These are phyloP conservation scores for Imbricaverruca yamaguchii DNA, from an alignment of 2,888 invertebrate genomes.

Conservation along the genomic window DNA sequence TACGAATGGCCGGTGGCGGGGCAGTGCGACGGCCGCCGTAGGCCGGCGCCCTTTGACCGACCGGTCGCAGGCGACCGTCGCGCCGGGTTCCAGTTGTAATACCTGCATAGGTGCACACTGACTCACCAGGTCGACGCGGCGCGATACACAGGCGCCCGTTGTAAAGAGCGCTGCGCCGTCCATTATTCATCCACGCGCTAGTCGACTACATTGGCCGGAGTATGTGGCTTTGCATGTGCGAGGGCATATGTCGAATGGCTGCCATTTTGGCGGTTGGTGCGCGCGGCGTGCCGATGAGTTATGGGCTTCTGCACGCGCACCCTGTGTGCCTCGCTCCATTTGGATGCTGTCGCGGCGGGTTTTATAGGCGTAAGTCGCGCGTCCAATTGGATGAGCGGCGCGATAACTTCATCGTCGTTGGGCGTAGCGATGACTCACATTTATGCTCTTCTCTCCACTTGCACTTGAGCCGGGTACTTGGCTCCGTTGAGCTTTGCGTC, in stretches of 20 bases:
- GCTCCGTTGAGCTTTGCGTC: too few species aligned
- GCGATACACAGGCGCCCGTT: neutral
- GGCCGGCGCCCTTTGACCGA: neutral
- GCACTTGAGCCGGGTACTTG: too few species aligned
- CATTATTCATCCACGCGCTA: neutral
- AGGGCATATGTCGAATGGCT: neutral
- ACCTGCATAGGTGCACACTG: neutral
- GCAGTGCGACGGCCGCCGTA: neutral
- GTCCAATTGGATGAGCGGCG: neutral
- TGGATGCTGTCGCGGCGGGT: neutral
- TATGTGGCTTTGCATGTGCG: slow-evolving; percentile 15
- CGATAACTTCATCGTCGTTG: neutral
- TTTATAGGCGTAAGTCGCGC: neutral
- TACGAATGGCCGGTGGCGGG: neutral
- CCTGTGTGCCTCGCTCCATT: neutral
- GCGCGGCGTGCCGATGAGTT: neutral
- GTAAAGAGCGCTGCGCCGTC: neutral
- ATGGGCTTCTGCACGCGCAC: neutral
- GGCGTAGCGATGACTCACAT: too few species aligned
- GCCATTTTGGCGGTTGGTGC: neutral
- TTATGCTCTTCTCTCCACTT: too few species aligned
- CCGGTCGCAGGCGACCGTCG: neutral
- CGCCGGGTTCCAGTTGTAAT: neutral
- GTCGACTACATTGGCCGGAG: neutral
- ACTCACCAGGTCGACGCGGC: neutral